These are phyloP conservation scores for Protobothrops mucrosquamatus DNA, from an alignment of 2,113 vertebrate species.

Conservation along the genomic window DNA sequence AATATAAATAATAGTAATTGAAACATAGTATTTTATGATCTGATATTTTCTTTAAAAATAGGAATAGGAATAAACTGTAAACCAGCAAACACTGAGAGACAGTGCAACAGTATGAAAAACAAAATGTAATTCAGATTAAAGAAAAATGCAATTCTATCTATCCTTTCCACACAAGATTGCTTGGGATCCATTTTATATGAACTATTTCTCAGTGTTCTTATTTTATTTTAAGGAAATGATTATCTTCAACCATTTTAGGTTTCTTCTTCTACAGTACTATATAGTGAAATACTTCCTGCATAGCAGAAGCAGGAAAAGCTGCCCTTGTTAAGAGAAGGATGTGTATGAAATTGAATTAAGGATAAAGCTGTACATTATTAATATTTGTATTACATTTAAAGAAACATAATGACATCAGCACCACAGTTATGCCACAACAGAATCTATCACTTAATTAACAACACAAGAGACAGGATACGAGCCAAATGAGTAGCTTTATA, in stretches of 20 bases:
- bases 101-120: not conserved
- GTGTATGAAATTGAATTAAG: fast-evolving
- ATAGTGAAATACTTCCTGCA: not conserved
- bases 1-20: not conserved
- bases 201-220: not conserved
- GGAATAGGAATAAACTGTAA: not conserved
- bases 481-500: not conserved
- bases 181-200: constrained; percentile 41
- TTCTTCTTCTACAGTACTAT: not conserved
- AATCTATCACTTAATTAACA: not conserved
- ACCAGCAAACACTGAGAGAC: fast-evolving
- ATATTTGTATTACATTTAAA: fast-evolving
- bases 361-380: not conserved
- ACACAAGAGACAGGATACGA: not conserved
- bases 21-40: not conserved
- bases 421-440: not conserved
- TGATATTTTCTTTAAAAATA: not conserved
- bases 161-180: not conserved
- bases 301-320: not conserved
- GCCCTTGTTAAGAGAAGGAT: fast-evolving
- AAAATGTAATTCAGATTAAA: not conserved
- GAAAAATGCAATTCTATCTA: fast-evolving
- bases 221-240: not conserved
- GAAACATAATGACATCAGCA: not conserved
- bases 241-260: constrained; percentile 34